Evolutionary conservation across 2,797 vertebrate genomes (phyloP), one percentile per base, ranked within the genome.

Genomic region (Lithobates sylvaticus): DNA sequence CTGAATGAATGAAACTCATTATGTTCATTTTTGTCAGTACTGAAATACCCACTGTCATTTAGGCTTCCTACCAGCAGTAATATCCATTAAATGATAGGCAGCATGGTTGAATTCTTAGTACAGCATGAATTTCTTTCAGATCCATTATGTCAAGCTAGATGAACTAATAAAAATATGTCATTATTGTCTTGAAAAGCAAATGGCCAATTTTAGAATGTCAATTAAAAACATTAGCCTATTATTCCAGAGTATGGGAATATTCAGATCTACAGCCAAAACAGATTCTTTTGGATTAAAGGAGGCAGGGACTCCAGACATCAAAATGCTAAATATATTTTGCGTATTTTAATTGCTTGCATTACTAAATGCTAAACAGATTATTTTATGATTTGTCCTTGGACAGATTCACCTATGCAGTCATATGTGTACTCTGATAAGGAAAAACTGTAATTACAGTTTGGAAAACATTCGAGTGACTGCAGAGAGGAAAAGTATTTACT

Each of bases 91-190:
- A 72, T 73, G 54, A 71, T 15, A 68, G 10, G 29, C 36, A 61
- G 54, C 18, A 72, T 39, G 69, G 79, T 64, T 36, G 69, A 58
- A 72, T 81, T 32, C 47, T 29, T 81, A 68, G 39, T 80, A 68
- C 34, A 42, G 21, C 54, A 61, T 23, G 21, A 1, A 81, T 47
- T 47, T 32, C 21, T 61, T 73, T 73, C 36, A 72, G 68, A 29
- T 73, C 69, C 79, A 73, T 13, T 72, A 34, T 34, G 12, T 39
- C 58, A 61, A 23, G 21, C 5, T 61, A 61, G 54, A 18, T 23
- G 21, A 61, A 61, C 54, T 61, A 61, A 61, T 61, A 61, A 23
- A 47, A 61, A 61, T 61, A 8, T 61, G 54, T 61, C 21, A 23
- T 23, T 61, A n/a, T 61, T 23, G 54, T 61, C 54, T n/a, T 61